Evolutionary conservation across 2,113 vertebrate genomes (phyloP).

Genomic region (Rhinolophus ferrumequinum): DNA sequence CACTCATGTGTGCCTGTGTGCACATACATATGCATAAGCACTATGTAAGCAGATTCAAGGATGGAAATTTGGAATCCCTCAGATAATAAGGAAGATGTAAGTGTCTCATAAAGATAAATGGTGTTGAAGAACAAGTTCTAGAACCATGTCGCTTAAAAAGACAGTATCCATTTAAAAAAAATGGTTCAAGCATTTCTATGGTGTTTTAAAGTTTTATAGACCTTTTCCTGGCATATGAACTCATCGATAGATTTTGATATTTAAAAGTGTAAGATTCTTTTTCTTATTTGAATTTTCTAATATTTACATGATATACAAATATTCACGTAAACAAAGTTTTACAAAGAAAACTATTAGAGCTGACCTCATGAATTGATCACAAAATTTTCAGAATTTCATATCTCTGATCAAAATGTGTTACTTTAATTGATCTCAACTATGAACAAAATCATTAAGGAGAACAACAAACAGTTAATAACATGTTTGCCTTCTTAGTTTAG

Average conservation of each 20-base stretch:
- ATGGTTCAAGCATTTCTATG: not conserved
- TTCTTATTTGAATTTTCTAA: conserved; percentile 37
- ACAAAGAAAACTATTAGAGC: conserved; percentile 28
- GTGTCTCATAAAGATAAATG: not conserved
- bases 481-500: conserved; percentile 5
- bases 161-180: not conserved
- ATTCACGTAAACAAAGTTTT: not conserved
- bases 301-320: conserved; percentile 30
- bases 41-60: not conserved
- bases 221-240: not conserved
- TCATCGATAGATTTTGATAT: not conserved
- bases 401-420: conserved; percentile 49
- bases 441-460: not conserved
- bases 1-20: too few relatives aligned
- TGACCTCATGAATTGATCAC: not conserved
- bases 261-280: not conserved
- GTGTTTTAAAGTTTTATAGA: conserved; percentile 46
- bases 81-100: not conserved
- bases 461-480: not conserved
- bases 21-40: not conserved
- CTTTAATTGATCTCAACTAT: conserved; percentile 26
- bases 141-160: conserved; percentile 27
- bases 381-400: not conserved
- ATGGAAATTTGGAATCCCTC: not conserved
- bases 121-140: conserved; percentile 43